Base-by-base conservation (phyloP, 2,113 vertebrate species). In the Grammomys dolichurus region DNA sequence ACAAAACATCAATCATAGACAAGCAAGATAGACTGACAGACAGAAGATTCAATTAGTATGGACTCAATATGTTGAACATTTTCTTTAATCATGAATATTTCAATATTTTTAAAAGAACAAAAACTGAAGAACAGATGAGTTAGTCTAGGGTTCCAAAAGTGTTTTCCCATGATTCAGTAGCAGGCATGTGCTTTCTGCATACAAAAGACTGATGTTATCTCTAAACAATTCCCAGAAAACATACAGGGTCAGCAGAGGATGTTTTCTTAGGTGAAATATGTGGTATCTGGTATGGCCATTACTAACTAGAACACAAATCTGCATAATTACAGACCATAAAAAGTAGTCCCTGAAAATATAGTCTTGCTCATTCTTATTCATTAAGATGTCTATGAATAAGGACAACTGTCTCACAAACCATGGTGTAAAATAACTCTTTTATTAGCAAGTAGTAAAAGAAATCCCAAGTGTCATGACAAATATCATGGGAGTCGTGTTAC, bases 21-120 rank as follows among this genome's bases (percentile, higher is more conserved):
- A 70, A 11, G 5, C 2, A 28, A 28, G n/a, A 24, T 13, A 24
- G 69, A 89, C 2, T 63, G 19, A 69, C 12, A 17, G 10, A 6
- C n/a, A 89, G 8, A 91, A 19, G 6, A 60, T 87, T 76, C 85
- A 56, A 31, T 70, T 36, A 36, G 1, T 84, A 1, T 28, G 86
- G 22, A 46, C 33, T 91, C 82, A 89, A 1, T 40, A 94, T 19
- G 75, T 19, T 43, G n/a, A 75, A 84, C 20, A 28, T 63, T 88
- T 81, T 76, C 16, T 92, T 8, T 43, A 93, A 93, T 48, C 69
- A 48, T 17, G 13, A 87, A 54, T 72, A 8, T 63, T 22, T 31
- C 63, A 58, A 60, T 67, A 48, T 48, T 91, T 96, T 96, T n/a
- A 67, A 87, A 54, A 69, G 28, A 46, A 43, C 67, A 91, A 85